Conservation (phyloP, 2,888 invertebrate species). For the Epistrophe grossulariae region DNA sequence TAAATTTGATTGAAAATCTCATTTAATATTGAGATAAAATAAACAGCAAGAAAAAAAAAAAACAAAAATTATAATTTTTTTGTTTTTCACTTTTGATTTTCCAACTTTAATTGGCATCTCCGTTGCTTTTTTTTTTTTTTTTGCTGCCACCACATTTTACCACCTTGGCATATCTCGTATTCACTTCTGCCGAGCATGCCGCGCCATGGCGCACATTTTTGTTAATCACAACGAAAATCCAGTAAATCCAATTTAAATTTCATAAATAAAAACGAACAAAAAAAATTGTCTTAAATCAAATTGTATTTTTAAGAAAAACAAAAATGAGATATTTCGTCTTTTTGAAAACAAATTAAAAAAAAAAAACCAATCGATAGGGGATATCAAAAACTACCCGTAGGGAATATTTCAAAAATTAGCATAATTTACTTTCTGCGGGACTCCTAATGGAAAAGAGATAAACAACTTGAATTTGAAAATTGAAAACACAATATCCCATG, state of each 20-base stretch:
- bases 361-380: constrained; percentile 28
- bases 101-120: not conserved
- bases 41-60: not conserved
- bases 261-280: constrained; percentile 34
- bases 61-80: not conserved
- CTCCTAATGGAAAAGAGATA: not conserved
- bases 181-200: not conserved
- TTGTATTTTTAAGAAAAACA: constrained; percentile 11
- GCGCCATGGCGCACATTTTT: not conserved
- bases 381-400: constrained; percentile 26
- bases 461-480: constrained; percentile 14
- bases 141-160: not conserved
- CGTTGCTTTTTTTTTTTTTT: not conserved
- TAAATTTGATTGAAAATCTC: constrained; percentile 5
- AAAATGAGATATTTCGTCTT: constrained; percentile 24
- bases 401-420: constrained; percentile 46
- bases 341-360: constrained; percentile 44
- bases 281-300: constrained; percentile 27
- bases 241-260: constrained; percentile 57
- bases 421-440: not conserved
- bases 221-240: constrained; percentile 39
- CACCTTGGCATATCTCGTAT: constrained; percentile 12
- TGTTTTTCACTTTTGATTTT: constrained; percentile 15
- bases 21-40: not conserved
- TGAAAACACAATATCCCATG: constrained; percentile 8